Conservation (phyloP, 2,888 invertebrate genomes). For the Antitype chi region DNA sequence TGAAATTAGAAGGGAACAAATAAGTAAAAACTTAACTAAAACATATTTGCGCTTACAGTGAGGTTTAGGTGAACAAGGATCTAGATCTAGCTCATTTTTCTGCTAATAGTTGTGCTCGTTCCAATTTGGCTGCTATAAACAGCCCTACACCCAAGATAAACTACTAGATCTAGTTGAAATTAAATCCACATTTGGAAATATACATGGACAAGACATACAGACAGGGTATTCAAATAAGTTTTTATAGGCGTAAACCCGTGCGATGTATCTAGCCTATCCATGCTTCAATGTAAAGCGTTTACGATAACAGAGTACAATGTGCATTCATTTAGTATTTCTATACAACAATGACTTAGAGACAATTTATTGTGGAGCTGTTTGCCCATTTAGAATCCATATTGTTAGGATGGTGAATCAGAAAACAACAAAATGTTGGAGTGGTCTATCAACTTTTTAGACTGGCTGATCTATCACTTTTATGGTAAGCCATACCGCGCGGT, state of each 20-base stretch:
- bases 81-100: too few species aligned
- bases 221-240: background rate
- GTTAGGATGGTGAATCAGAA: conserved; percentile 8
- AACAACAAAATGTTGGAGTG: background rate
- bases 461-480: background rate
- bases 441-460: background rate
- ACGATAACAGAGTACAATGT: conserved; percentile 49
- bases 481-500: too few species aligned
- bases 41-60: too few species aligned
- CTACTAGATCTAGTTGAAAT: conserved; percentile 2
- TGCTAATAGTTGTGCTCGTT: background rate
- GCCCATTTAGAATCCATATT: conserved; percentile 18
- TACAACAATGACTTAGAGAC: conserved; percentile 38
- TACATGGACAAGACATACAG: background rate
- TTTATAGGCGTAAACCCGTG: background rate
- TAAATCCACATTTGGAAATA: background rate
- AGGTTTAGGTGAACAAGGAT: too few species aligned
- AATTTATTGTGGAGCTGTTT: conserved; percentile 7
- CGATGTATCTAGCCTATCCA: background rate
- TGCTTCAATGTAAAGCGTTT: background rate
- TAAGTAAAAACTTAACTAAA: too few species aligned
- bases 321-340: conserved; percentile 41
- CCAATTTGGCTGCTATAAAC: background rate
- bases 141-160: background rate
- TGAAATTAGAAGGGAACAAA: too few species aligned